phyloP scores from a whole-genome alignment of 2,113 vertebrate genomes.

The Cairina moschata region DNA sequence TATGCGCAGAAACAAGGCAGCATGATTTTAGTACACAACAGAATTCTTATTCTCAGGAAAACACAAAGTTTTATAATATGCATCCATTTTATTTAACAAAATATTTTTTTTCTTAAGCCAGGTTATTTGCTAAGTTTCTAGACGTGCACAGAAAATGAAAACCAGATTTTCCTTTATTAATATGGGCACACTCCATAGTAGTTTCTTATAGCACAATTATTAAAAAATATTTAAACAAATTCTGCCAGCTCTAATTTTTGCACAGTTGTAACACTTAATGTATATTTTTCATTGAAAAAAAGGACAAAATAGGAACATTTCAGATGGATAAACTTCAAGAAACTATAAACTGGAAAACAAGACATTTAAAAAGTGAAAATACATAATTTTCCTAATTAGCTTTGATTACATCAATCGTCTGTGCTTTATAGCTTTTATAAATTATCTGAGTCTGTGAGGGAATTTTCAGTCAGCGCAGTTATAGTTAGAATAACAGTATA shows the following conservation, averaged over 20 bases:
- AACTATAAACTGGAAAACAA: background rate
- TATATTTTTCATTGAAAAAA: background rate
- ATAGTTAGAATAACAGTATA: background rate
- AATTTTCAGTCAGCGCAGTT: slow-evolving; percentile 10
- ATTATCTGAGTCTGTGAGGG: slow-evolving; percentile 15
- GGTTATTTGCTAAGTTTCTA: background rate
- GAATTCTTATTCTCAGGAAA: background rate
- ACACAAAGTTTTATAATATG: background rate
- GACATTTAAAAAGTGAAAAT: background rate
- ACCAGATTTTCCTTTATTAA: background rate
- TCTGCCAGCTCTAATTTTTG: background rate
- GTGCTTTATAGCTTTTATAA: background rate
- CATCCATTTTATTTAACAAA: background rate
- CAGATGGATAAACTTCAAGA: background rate
- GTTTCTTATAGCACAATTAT: background rate
- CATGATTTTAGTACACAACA: background rate
- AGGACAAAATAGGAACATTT: background rate
- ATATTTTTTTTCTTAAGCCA: background rate
- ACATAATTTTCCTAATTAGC: background rate
- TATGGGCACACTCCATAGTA: background rate
- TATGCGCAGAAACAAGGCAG: background rate
- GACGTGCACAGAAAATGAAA: background rate
- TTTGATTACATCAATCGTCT: slow-evolving; percentile 4
- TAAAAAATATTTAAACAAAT: background rate
- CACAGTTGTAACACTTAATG: background rate